These are phyloP conservation scores for Dunckerocampus dactyliophorus DNA, from an alignment of 2,113 vertebrate species.

Conservation along the genomic window DNA sequence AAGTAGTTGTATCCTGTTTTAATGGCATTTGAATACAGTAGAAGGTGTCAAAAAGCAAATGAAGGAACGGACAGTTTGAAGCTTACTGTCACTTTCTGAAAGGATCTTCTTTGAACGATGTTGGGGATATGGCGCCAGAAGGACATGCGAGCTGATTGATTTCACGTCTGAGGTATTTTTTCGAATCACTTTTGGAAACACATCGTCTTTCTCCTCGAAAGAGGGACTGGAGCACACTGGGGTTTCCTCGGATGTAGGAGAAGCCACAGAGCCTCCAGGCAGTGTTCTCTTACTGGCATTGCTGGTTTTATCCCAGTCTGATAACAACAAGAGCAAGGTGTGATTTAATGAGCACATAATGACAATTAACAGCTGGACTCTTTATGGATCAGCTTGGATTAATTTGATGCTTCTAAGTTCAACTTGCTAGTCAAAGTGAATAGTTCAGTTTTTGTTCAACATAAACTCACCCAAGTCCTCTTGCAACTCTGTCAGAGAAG, in stretches of 20 bases:
- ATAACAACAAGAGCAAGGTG: constrained; percentile 50
- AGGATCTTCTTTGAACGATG: constrained; percentile 38
- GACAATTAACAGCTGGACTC: background rate
- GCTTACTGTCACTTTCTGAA: constrained; percentile 40
- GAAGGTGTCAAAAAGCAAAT: background rate
- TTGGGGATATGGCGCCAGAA: constrained; percentile 32
- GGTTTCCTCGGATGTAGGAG: constrained; percentile 46
- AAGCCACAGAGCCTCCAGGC: constrained; percentile 33
- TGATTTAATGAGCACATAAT: background rate
- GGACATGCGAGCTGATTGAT: constrained; percentile 1
- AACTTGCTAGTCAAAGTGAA: background rate
- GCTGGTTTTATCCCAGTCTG: constrained; percentile 72
- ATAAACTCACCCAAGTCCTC: constrained; percentile 73
- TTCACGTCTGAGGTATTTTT: constrained; percentile 19
- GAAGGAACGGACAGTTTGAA: background rate
- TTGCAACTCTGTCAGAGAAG: constrained; percentile 72
- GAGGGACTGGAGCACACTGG: constrained; percentile 14
- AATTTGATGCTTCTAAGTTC: constrained; percentile 58
- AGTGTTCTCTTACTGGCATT: constrained; percentile 61
- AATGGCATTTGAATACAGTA: background rate
- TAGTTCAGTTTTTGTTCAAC: background rate
- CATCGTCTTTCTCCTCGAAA: constrained; percentile 18
- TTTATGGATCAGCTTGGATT: background rate
- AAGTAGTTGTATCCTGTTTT: background rate
- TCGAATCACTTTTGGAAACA: constrained; percentile 1